Evolutionary conservation across 2,888 invertebrate species (phyloP).

Genomic region (Hedychridium roseum): DNA sequence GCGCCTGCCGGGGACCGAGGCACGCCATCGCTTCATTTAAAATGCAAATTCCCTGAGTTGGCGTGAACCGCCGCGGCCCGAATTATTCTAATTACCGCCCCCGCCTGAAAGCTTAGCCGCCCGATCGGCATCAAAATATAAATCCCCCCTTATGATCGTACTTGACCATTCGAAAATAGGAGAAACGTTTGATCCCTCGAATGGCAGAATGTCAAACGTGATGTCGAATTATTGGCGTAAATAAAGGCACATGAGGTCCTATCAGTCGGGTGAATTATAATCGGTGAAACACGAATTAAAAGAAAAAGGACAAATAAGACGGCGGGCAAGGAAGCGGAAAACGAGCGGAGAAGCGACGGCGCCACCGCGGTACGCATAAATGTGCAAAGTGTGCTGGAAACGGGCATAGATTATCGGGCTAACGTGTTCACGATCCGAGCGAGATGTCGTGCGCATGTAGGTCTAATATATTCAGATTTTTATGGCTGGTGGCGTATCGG

Average conservation of each 20-base stretch:
- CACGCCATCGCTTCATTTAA: slow-evolving; percentile 64
- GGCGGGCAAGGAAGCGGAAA: too few relatives aligned
- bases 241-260: too few relatives aligned
- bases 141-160: too few relatives aligned
- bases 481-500: slow-evolving; percentile 61
- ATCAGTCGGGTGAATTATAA: too few relatives aligned
- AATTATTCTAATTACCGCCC: slow-evolving; percentile 62
- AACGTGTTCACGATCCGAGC: slow-evolving; percentile 56
- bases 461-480: slow-evolving; percentile 63
- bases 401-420: slow-evolving; percentile 50
- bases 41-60: slow-evolving; percentile 62
- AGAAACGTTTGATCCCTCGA: too few relatives aligned
- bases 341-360: slow-evolving; percentile 6
- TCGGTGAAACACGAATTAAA: too few relatives aligned
- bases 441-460: slow-evolving; percentile 58
- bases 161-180: too few relatives aligned
- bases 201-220: too few relatives aligned
- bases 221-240: too few relatives aligned
- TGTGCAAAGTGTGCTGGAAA: slow-evolving; percentile 40
- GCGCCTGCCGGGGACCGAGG: slow-evolving; percentile 31
- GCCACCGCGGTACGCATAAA: slow-evolving; percentile 33
- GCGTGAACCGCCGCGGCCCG: slow-evolving; percentile 60
- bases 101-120: slow-evolving; percentile 50
- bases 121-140: too few relatives aligned
- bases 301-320: neutral